phyloP scores from a whole-genome alignment of 2,888 invertebrate species.

The Drosophila paramelanica region DNA sequence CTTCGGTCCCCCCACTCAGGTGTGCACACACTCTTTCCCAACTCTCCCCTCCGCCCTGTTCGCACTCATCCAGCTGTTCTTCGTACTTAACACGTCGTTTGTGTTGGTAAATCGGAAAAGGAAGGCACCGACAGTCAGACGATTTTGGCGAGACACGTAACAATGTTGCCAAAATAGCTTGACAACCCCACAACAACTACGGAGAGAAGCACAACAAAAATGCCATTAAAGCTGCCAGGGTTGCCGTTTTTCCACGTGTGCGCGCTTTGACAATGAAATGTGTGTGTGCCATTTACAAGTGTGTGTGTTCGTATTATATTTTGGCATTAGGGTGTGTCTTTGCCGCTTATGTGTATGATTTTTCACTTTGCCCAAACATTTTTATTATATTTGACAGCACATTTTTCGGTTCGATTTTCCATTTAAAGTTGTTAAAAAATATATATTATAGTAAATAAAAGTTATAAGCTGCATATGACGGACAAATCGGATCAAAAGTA shows the following conservation, averaged over 20 bases:
- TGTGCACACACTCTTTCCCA: not conserved
- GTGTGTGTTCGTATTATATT: slow-evolving; percentile 22
- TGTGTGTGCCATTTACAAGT: slow-evolving; percentile 44
- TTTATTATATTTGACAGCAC: slow-evolving; percentile 67
- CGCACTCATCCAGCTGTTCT: slow-evolving; percentile 16
- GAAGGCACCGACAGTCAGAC: slow-evolving; percentile 53
- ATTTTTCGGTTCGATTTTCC: slow-evolving; percentile 60
- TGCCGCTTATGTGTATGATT: slow-evolving; percentile 74
- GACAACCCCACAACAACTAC: slow-evolving; percentile 53
- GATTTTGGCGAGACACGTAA: slow-evolving; percentile 61
- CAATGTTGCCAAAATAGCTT: slow-evolving; percentile 75
- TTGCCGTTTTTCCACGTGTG: slow-evolving; percentile 68
- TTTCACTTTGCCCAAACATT: slow-evolving; percentile 73
- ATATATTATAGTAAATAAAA: slow-evolving; percentile 13
- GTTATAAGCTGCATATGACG: too few species aligned
- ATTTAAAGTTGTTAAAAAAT: slow-evolving; percentile 58
- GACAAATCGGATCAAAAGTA: not conserved
- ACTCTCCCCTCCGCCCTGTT: not conserved
- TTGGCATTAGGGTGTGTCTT: slow-evolving; percentile 30
- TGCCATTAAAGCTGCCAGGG: slow-evolving; percentile 63
- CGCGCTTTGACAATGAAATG: slow-evolving; percentile 72
- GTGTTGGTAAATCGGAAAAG: slow-evolving; percentile 47
- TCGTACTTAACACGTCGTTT: slow-evolving; percentile 68
- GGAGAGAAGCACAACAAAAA: slow-evolving; percentile 33
- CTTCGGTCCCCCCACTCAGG: not conserved